Conservation (phyloP, 1,140 invertebrate species). For the Phortica variegata region DNA sequence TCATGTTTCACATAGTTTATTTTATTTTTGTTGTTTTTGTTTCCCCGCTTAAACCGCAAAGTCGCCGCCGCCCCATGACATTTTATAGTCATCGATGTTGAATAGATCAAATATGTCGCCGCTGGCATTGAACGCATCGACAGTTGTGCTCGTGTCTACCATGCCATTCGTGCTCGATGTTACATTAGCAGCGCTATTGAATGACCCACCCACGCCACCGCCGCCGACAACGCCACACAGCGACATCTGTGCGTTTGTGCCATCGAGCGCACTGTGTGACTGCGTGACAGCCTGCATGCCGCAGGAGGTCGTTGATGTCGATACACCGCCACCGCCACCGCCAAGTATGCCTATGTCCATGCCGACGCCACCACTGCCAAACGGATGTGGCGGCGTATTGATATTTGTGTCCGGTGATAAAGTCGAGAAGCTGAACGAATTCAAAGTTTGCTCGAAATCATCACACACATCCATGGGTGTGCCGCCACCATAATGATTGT, state of each 20-base stretch:
- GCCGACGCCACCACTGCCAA: constrained; percentile 6
- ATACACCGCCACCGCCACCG: constrained; percentile 2
- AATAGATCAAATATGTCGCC: constrained; percentile 54
- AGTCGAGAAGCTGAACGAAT: constrained; percentile 34
- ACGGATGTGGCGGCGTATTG: constrained; percentile 22
- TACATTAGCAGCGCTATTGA: not conserved
- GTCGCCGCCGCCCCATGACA: constrained; percentile 52
- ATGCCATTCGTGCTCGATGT: not conserved
- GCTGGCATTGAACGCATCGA: constrained; percentile 41
- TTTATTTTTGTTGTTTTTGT: constrained; percentile 6
- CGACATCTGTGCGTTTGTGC: constrained; percentile 12
- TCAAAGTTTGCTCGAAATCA: constrained; percentile 52
- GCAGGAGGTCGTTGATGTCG: not conserved
- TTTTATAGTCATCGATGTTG: constrained; percentile 56
- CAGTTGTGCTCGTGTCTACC: not conserved
- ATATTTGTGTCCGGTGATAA: constrained; percentile 24
- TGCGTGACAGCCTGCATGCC: constrained; percentile 7
- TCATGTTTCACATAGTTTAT: too few relatives aligned
- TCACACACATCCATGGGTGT: constrained; percentile 56
- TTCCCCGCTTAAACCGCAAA: constrained; percentile 45
- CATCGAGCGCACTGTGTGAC: not conserved
- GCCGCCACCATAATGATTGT: constrained; percentile 8
- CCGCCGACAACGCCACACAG: constrained; percentile 7
- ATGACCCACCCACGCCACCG: constrained; percentile 9
- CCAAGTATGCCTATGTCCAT: constrained; percentile 5